These are phyloP conservation scores for Oncorhynchus tshawytscha DNA, from an alignment of 2,113 vertebrate genomes.

Conservation along the genomic window DNA sequence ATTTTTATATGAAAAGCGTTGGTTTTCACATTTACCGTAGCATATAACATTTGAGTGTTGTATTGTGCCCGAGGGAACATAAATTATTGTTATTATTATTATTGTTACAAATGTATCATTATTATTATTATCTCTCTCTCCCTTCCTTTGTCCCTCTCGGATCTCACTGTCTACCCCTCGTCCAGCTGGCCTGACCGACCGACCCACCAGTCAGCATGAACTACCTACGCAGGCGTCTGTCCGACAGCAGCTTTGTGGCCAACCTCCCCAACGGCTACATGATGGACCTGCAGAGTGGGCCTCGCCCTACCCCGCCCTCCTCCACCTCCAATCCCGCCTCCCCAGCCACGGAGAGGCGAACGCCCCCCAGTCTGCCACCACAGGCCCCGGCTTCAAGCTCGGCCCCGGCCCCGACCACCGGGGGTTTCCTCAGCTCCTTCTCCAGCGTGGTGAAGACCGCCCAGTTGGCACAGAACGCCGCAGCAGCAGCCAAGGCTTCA, in stretches of 20 bases:
- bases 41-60: background rate
- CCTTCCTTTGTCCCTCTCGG: constrained; percentile 20
- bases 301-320: constrained; percentile 68
- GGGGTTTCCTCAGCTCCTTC: constrained; percentile 92
- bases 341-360: constrained; percentile 81
- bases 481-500: constrained; percentile 72
- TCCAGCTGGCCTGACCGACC: constrained; percentile 50
- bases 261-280: constrained; percentile 97
- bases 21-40: background rate
- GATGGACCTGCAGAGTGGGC: constrained; percentile 87
- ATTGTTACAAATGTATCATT: background rate
- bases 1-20: background rate
- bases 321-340: constrained; percentile 77
- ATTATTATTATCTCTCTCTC: background rate
- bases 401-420: constrained; percentile 44
- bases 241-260: constrained; percentile 95
- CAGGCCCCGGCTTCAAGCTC: constrained; percentile 55
- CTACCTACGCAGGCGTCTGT: constrained; percentile 93
- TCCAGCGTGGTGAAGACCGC: constrained; percentile 89
- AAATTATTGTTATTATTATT: background rate
- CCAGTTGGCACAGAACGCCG: constrained; percentile 78
- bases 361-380: constrained; percentile 63
- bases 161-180: constrained; percentile 15
- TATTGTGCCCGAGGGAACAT: background rate
- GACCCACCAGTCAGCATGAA: constrained; percentile 80